Evolutionary conservation across 2,888 invertebrate species (phyloP).

Genomic region (Synanthedon formicaeformis): DNA sequence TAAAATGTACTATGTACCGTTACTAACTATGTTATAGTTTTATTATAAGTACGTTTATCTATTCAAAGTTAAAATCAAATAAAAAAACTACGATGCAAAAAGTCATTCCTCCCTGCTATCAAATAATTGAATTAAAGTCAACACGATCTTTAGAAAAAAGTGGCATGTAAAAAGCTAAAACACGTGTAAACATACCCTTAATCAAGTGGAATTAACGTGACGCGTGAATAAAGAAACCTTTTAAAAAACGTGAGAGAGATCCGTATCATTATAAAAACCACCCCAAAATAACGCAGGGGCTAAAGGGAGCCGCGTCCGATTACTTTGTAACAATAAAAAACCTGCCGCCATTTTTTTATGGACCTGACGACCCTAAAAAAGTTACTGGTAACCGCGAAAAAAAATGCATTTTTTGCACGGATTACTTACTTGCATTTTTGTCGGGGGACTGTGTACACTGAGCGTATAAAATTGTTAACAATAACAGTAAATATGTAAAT

Average conservation of each 20-base stretch:
- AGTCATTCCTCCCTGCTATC: no score
- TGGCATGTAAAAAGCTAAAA: constrained; percentile 28
- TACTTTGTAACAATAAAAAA: constrained; percentile 38
- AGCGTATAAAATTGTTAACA: no score
- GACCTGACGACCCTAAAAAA: constrained; percentile 32
- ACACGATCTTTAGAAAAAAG: constrained; percentile 1
- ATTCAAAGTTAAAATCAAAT: no score
- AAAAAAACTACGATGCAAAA: no score
- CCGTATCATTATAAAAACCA: constrained; percentile 48
- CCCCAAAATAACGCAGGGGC: constrained; percentile 26
- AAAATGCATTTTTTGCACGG: no score
- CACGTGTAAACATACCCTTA: constrained; percentile 51
- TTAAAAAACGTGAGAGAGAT: constrained; percentile 66
- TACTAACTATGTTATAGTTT: no score
- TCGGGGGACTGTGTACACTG: no score
- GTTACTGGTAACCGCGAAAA: neutral
- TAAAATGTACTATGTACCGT: no score
- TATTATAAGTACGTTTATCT: no score
- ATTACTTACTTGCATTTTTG: no score
- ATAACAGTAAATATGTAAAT: no score
- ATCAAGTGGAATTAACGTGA: constrained; percentile 46
- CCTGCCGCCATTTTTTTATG: constrained; percentile 40
- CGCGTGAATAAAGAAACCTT: constrained; percentile 30
- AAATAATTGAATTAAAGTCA: neutral
- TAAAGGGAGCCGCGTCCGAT: constrained; percentile 26